Conservation (phyloP, 2,113 vertebrate genomes). For the Sigmodon hispidus region DNA sequence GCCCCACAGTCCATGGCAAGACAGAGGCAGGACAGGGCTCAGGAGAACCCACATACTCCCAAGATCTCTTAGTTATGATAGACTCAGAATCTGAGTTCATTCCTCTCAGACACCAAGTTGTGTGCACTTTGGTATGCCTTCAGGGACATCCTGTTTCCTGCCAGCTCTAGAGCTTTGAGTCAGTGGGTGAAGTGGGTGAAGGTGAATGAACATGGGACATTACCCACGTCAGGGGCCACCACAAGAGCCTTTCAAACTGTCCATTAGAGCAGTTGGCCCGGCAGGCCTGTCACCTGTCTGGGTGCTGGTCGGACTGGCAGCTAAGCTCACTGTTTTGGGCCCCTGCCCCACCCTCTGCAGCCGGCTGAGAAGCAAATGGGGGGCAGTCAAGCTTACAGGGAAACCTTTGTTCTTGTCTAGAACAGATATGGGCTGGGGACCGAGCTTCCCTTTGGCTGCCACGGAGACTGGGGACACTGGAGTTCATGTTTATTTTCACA, state of each 20-base stretch:
- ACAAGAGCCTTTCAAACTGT: not conserved
- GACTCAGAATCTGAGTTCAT: not conserved
- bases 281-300: conserved; percentile 54
- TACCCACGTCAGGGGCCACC: not conserved
- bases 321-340: conserved; percentile 8
- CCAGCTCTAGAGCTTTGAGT: not conserved
- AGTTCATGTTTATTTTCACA: conserved; percentile 89
- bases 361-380: conserved; percentile 70
- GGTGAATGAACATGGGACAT: not conserved
- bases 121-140: not conserved
- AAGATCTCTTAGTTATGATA: fast-evolving
- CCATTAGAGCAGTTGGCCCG: not conserved
- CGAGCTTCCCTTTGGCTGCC: conserved; percentile 82
- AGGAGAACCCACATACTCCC: not conserved
- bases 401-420: conserved; percentile 81
- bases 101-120: not conserved
- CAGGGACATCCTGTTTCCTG: not conserved
- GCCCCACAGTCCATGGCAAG: not conserved
- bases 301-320: conserved; percentile 43
- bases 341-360: conserved; percentile 47
- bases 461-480: conserved; percentile 86
- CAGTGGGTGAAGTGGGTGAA: not conserved
- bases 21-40: not conserved
- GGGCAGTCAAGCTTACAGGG: conserved; percentile 75
- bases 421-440: conserved; percentile 79